phyloP scores from a whole-genome alignment of 1,140 invertebrate genomes.

The Hormaphis cornu region DNA sequence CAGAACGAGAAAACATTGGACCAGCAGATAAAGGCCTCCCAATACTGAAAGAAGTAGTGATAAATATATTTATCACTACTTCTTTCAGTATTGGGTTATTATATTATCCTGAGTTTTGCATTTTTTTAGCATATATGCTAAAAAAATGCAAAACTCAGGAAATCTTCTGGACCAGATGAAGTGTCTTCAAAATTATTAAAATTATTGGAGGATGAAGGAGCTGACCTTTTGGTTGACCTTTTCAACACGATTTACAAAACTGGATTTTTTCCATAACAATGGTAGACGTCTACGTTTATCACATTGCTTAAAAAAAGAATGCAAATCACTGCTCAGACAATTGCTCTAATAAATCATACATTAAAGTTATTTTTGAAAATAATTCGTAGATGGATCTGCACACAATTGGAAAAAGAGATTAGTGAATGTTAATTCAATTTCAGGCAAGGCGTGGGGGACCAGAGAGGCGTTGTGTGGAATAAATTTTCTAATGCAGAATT shows the following conservation, averaged over 20 bases:
- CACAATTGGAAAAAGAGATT: conserved; percentile 18
- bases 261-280: conserved; percentile 31
- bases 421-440: conserved; percentile 36
- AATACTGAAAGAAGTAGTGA: no score
- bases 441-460: conserved; percentile 34
- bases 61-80: no score
- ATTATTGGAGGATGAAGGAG: conserved; percentile 15
- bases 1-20: not conserved
- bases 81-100: no score
- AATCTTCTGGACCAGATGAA: conserved; percentile 13
- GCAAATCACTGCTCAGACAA: not conserved
- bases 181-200: conserved; percentile 22
- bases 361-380: conserved; percentile 30
- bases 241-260: conserved; percentile 31
- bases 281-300: conserved; percentile 25
- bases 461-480: conserved; percentile 37
- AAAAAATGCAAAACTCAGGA: conserved; percentile 1
- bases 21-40: not conserved
- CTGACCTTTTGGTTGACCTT: not conserved
- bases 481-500: conserved; percentile 35
- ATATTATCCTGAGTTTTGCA: no score
- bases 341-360: conserved; percentile 17
- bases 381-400: conserved; percentile 10
- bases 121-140: not conserved
- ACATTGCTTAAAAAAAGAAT: not conserved